Conservation (phyloP, 2,888 invertebrate genomes). For the Girardia tigrina region DNA sequence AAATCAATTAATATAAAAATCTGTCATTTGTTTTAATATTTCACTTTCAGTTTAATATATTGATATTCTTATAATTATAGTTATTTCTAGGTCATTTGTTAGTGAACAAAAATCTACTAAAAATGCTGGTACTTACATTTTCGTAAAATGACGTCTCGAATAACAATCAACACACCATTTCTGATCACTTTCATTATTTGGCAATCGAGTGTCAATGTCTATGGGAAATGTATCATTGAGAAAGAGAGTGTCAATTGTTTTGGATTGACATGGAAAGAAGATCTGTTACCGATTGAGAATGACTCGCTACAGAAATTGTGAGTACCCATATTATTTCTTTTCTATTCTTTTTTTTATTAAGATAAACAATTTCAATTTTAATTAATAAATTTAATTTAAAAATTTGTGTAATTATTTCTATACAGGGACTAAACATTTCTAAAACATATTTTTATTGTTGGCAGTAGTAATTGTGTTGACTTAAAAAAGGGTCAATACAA, state of each 20-base stretch:
- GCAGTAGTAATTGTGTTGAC: too few relatives aligned
- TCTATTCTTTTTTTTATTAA: too few relatives aligned
- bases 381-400: too few relatives aligned
- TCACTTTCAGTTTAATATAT: background rate
- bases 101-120: background rate
- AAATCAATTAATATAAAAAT: too few relatives aligned
- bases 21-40: background rate
- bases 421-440: too few relatives aligned
- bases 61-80: background rate
- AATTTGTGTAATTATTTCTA: too few relatives aligned
- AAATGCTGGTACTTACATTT: background rate
- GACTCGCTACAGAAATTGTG: background rate
- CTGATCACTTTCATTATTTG: background rate
- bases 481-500: too few relatives aligned
- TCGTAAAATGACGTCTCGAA: background rate
- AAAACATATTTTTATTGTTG: too few relatives aligned
- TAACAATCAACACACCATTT: too few relatives aligned
- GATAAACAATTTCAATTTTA: too few relatives aligned
- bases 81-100: background rate
- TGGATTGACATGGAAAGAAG: background rate
- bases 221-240: background rate
- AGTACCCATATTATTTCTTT: too few relatives aligned
- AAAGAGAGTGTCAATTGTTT: background rate
- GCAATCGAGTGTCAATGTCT: background rate
- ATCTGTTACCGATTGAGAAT: background rate